Evolutionary conservation across 2,797 vertebrate genomes (phyloP), one percentile per base, ranked within the genome.

Genomic region (Tragelaphus oryx): DNA sequence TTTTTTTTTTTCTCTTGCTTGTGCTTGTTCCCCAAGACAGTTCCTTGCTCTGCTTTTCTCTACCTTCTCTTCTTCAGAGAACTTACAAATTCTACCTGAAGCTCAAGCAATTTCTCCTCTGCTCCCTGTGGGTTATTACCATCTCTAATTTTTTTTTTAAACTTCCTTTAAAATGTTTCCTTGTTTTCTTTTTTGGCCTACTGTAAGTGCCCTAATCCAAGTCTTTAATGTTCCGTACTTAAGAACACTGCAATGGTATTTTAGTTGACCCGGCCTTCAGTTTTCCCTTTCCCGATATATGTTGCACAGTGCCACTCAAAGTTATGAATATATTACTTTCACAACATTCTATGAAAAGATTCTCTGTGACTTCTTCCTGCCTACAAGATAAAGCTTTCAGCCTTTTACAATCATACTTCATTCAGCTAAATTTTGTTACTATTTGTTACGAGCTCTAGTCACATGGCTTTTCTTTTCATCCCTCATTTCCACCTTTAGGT

Each of bases 11-110:
- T 22, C 33, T 84, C 52, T 52, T 65, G 54, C 9, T 26, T 55
- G 52, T 71, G 48, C 83, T 93, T 87, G 14, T 76, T 85, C 48
- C 46, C 59, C 84, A 74, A 86, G 87, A 52, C 55, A 87, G 60
- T 59, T 94, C 41, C 48, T 12, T 60, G 14, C n/a, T 89, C 62
- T 75, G 48, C 22, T 50, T 93, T 93, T 33, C 24, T 90, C 33
- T 33, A 48, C 18, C 8, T 68, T 95, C 54, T 86, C 48, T n/a
- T 87, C 79, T 94, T 93, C 50, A 65, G n/a, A 92, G n/a, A 96
- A 86, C 20, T 60, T 92, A 5, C 16, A 95, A 71, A 52, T 93
- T 93, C 84, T 76, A 59, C 13, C 20, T 54, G 76, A 95, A 60
- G 48, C 24, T 18, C 65, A 48, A 8, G 71, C 33, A 92, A 50